Evolutionary conservation across 2,113 vertebrate species (phyloP), one percentile per base, ranked within the genome.

Genomic region (Leptodactylus fuscus): DNA sequence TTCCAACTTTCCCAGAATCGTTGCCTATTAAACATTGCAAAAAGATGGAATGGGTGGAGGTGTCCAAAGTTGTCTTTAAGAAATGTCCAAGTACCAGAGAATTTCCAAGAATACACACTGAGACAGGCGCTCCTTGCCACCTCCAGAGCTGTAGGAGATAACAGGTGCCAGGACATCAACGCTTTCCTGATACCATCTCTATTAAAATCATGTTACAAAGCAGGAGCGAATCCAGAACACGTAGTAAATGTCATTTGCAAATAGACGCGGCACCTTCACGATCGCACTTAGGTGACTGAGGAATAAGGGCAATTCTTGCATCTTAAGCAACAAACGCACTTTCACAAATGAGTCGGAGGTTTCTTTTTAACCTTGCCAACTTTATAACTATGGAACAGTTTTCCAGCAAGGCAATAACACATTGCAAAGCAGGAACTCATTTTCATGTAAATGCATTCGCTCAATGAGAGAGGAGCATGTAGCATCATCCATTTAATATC

Each of bases 401-500:
- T 73, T 41, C 46, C 69, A 55, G 49, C 73, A 55, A 51, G 49
- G 29, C 48, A 55, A 73, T 44, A 76, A 53, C 12, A 62, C 48
- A 71, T 15, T 62, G 51, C 10, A 62, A 60, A 29, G 70, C 70
- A 46, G 36, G 36, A 75, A 83, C 34, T 75, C 69, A 73, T 83
- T 75, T 80, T 74, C 15, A 83, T 58, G 38, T 46, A 74, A 83
- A 75, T 75, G 69, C 51, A 76, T 83, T 83, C 53, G 27, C 13
- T 75, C 70, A 75, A 44, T 44, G 24, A 60, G 48, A 41, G 22
- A 60, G 36, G 49, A 55, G 55, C 82, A 44, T 75, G 69, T 34
- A 46, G 49, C 53, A 55, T 53, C 62, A 70, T 82, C 44, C 81
- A 83, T 83, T 74, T 46, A 83, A 75, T 83, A 75, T 58, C 71